Base-by-base conservation (phyloP, 2,888 invertebrate genomes). In the Azorinus chamasolen region DNA sequence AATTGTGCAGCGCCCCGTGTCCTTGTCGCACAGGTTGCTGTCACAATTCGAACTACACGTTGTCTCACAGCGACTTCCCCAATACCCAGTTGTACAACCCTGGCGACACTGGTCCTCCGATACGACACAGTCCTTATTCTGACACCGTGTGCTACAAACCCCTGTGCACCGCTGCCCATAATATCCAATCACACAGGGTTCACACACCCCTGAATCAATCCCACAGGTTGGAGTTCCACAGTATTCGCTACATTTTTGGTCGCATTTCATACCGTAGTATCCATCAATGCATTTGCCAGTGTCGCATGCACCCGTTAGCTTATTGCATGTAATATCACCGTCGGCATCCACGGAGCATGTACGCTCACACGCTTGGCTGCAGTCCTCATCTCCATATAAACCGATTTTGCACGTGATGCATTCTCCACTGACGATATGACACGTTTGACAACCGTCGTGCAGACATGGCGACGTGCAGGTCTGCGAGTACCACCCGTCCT, bases 341-440 rank as follows among this genome's bases (percentile, higher is more conserved):
- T 61, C 32, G 0, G 8, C 20, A 2, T 45, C 22, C 12, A n/a
- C 8, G 5, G 54, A 24, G 43, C 79, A 79, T 8, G 50, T 59
- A 12, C 54, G 14, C 16, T 61, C 55, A 22, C 79, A 79, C 1
- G 63, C 25, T 2, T 10, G 8, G 22, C 51, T 41, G 25, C 79
- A 79, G 18, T 71, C 51, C 8, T 51, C 46, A 6, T 20, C 57
- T 0, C 71, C 71, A 43, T 39, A 75, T 14, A 50, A 45, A 5
- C 72, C 71, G 1, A 37, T 39, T 41, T 64, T 54, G 37, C 79
- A 79, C 27, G 63, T n/a, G 6, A 68, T 64, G 43, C 79, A 79
- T 18, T 70, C 43, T 20, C 79, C 79, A 14, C 10, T 51, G 14
- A 48, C 22, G 3, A 59, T 24, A 0, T 53, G 54, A 45, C 79